These are phyloP conservation scores for Branchellion lobata DNA, from an alignment of 2,888 invertebrate genomes.

Conservation along the genomic window DNA sequence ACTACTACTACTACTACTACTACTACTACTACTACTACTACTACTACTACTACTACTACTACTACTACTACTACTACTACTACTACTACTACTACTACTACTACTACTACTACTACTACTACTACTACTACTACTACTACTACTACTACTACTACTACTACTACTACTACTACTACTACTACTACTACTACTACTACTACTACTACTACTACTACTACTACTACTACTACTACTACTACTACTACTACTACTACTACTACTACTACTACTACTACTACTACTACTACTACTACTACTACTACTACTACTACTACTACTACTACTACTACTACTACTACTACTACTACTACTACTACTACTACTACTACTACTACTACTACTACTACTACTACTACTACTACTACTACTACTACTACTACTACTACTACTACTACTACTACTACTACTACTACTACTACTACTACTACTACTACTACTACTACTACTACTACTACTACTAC, in stretches of 20 bases:
- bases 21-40: constrained; percentile 27
- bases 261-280: constrained; percentile 28
- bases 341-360: constrained; percentile 22
- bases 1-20: constrained; percentile 28
- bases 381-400: constrained; percentile 18
- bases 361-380: constrained; percentile 22
- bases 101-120: constrained; percentile 29
- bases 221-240: constrained; percentile 29
- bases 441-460: constrained; percentile 21
- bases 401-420: constrained; percentile 22
- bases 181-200: constrained; percentile 20
- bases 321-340: constrained; percentile 29
- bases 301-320: constrained; percentile 27
- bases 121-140: constrained; percentile 29
- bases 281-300: constrained; percentile 27
- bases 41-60: constrained; percentile 27
- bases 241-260: constrained; percentile 27
- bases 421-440: constrained; percentile 22
- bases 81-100: constrained; percentile 31
- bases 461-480: constrained; percentile 22
- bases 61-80: constrained; percentile 27
- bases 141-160: constrained; percentile 30
- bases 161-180: constrained; percentile 28
- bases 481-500: constrained; percentile 22
- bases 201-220: constrained; percentile 28